Percentiles rank a stretch among this genome's conserved stretches.
Conservation (phyloP, 2,113 vertebrate species). For the Alethe diademata region DNA sequence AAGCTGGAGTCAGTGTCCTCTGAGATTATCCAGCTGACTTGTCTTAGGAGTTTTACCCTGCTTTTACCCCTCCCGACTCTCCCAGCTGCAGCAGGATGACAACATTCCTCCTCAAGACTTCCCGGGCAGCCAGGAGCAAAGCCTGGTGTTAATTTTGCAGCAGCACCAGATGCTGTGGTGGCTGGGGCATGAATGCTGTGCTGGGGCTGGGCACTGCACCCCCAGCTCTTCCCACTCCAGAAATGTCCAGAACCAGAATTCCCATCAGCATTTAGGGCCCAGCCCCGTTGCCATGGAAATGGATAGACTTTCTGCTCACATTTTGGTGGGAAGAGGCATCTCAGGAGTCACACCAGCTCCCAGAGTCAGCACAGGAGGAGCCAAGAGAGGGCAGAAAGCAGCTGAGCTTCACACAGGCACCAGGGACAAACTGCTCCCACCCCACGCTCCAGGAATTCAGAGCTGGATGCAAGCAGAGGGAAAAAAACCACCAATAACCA, state of each 20-base stretch:
- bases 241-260: neutral
- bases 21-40: conserved; percentile 49
- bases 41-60: neutral
- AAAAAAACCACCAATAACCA: neutral
- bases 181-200: accelerated
- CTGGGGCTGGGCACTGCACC: neutral
- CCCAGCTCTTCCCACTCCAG: neutral
- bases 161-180: accelerated
- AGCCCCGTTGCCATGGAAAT: conserved; percentile 55
- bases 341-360: neutral
- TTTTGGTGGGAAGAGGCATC: conserved; percentile 23
- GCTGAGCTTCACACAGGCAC: neutral
- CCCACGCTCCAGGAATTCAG: neutral
- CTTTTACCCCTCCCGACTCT: neutral
- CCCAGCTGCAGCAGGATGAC: neutral
- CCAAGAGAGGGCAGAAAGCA: neutral
- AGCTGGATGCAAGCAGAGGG: neutral
- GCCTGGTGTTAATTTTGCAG: neutral
- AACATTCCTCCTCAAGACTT: neutral
- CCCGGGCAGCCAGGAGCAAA: neutral
- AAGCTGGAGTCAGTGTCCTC: conserved; percentile 10
- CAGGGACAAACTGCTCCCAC: neutral
- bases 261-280: conserved; percentile 14
- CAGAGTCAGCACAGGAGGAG: neutral
- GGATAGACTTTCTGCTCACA: conserved; percentile 32